Percentiles rank a stretch among this genome's conserved stretches.
Conservation (phyloP, 1,140 invertebrate genomes). For the Carposina sasakii region DNA sequence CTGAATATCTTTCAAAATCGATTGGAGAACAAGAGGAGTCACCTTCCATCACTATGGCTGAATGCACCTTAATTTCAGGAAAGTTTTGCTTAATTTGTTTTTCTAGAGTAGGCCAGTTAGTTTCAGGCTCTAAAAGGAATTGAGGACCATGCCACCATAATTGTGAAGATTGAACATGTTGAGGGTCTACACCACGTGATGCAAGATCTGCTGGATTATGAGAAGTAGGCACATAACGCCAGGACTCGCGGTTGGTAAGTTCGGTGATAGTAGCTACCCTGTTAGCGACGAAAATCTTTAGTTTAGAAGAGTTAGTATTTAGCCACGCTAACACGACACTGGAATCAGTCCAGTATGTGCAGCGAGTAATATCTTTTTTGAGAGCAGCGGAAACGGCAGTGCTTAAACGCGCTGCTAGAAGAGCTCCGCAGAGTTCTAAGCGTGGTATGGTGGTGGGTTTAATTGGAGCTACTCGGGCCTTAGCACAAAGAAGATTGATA, state of each 20-base stretch:
- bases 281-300: neutral
- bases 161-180: neutral
- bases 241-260: neutral
- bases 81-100: neutral
- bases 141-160: constrained; percentile 8
- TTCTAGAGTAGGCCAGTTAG: neutral
- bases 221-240: neutral
- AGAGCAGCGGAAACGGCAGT: neutral
- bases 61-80: constrained; percentile 2
- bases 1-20: constrained; percentile 3
- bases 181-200: constrained; percentile 2
- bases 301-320: neutral
- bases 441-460: neutral
- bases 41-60: neutral
- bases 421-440: neutral
- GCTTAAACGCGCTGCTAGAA: neutral
- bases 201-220: neutral
- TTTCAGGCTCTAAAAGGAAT: neutral
- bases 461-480: neutral
- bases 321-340: constrained; percentile 4
- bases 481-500: constrained; percentile 1
- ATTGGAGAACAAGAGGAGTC: neutral
- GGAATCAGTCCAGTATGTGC: neutral
- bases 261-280: neutral
- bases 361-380: neutral